These are phyloP conservation scores for Latheticus oryzae DNA, from an alignment of 2,888 invertebrate genomes.

Conservation along the genomic window DNA sequence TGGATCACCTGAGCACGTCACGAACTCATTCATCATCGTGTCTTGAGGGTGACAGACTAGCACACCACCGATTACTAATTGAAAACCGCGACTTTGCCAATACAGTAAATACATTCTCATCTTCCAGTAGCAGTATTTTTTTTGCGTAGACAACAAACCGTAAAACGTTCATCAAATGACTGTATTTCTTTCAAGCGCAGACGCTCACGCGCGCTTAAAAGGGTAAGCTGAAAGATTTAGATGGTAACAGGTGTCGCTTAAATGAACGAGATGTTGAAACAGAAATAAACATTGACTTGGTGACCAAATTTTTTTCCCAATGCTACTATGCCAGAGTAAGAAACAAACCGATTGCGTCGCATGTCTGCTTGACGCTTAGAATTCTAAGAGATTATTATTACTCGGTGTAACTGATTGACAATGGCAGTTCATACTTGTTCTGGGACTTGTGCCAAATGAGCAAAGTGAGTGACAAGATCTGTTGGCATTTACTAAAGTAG, in stretches of 20 bases:
- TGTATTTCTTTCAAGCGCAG: slow-evolving; percentile 52
- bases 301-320: slow-evolving; percentile 14
- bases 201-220: slow-evolving; percentile 44
- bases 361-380: slow-evolving; percentile 11
- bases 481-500: slow-evolving; percentile 38
- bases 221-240: slow-evolving; percentile 54
- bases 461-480: slow-evolving; percentile 42
- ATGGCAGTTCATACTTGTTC: slow-evolving; percentile 36
- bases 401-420: slow-evolving; percentile 39
- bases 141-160: slow-evolving; percentile 56
- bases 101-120: slow-evolving; percentile 53
- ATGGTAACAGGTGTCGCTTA: slow-evolving; percentile 53
- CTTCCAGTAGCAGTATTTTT: slow-evolving; percentile 49
- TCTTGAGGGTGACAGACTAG: slow-evolving; percentile 50
- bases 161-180: slow-evolving; percentile 56
- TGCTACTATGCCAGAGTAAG: no score
- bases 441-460: slow-evolving; percentile 42
- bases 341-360: slow-evolving; percentile 7
- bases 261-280: slow-evolving; percentile 25
- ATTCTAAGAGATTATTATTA: slow-evolving; percentile 34
- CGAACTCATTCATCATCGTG: slow-evolving; percentile 64
- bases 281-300: slow-evolving; percentile 13
- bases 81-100: slow-evolving; percentile 41
- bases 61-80: slow-evolving; percentile 54
- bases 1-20: slow-evolving; percentile 66